Evolutionary conservation across 2,888 invertebrate species (phyloP).

Genomic region (Rosalia funebris): DNA sequence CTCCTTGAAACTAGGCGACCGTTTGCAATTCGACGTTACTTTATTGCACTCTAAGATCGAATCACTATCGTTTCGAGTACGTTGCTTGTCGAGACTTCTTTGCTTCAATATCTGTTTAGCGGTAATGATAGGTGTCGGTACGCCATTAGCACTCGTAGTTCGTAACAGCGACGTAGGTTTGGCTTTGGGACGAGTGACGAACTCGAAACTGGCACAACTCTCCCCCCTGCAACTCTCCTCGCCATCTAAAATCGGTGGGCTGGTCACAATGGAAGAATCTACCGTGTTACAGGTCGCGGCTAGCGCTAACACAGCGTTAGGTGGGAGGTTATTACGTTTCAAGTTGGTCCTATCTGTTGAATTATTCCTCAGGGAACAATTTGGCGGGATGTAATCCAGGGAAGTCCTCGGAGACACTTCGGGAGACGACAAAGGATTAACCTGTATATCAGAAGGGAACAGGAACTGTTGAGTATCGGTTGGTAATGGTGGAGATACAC

Average conservation of each 20-base stretch:
- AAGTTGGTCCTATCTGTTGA: conserved; percentile 50
- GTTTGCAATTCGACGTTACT: conserved; percentile 59
- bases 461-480: conserved; percentile 69
- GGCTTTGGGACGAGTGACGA: conserved; percentile 64
- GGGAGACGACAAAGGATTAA: conserved; percentile 60
- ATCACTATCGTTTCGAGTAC: conserved; percentile 60
- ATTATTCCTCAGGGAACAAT: conserved; percentile 62
- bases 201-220: conserved; percentile 74
- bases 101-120: conserved; percentile 34
- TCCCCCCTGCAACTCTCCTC: conserved; percentile 73
- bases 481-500: conserved; percentile 64
- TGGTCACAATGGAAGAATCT: conserved; percentile 65
- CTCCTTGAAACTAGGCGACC: conserved; percentile 64
- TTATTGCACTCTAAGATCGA: conserved; percentile 63
- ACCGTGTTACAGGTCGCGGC: conserved; percentile 64
- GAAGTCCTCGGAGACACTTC: conserved; percentile 64
- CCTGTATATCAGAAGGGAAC: conserved; percentile 73
- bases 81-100: conserved; percentile 54
- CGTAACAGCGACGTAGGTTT: conserved; percentile 56
- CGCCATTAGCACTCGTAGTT: conserved; percentile 57
- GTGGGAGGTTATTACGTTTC: conserved; percentile 64
- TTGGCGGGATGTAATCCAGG: conserved; percentile 66
- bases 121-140: conserved; percentile 31
- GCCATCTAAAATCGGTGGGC: conserved; percentile 70
- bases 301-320: conserved; percentile 68